phyloP scores from a whole-genome alignment of 2,888 invertebrate genomes.

The Cephonodes hylas region DNA sequence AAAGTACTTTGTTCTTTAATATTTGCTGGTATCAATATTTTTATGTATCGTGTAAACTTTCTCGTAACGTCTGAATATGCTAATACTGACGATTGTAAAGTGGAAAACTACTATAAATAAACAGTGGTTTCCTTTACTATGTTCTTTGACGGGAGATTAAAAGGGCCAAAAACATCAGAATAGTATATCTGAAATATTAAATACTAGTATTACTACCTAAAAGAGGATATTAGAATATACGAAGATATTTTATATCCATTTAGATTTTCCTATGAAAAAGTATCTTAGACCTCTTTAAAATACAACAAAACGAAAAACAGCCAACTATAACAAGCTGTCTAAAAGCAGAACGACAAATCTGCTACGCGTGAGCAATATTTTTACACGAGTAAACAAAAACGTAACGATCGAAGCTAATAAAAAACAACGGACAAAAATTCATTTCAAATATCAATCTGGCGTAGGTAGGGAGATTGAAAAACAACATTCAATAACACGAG shows the following conservation, averaged over 20 bases:
- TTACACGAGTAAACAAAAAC: not conserved
- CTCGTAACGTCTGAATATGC: too few species aligned
- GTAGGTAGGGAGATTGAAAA: not conserved
- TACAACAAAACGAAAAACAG: not conserved
- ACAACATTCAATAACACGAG: constrained; percentile 27
- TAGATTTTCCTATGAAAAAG: too few species aligned
- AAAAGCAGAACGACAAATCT: not conserved
- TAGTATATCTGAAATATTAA: too few species aligned
- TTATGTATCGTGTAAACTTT: not conserved
- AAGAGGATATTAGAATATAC: too few species aligned
- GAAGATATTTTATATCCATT: too few species aligned
- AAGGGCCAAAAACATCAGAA: too few species aligned
- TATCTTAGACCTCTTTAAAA: too few species aligned
- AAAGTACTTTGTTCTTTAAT: not conserved
- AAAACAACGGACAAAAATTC: not conserved
- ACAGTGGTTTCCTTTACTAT: too few species aligned
- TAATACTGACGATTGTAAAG: too few species aligned
- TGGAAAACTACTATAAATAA: too few species aligned
- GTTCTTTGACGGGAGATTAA: too few species aligned
- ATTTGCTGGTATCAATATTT: not conserved
- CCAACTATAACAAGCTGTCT: not conserved
- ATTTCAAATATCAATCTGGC: not conserved
- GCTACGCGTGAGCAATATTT: not conserved
- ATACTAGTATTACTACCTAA: too few species aligned
- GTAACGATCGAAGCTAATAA: not conserved